Conservation (phyloP, 2,113 vertebrate genomes). For the Asarcornis scutulata region DNA sequence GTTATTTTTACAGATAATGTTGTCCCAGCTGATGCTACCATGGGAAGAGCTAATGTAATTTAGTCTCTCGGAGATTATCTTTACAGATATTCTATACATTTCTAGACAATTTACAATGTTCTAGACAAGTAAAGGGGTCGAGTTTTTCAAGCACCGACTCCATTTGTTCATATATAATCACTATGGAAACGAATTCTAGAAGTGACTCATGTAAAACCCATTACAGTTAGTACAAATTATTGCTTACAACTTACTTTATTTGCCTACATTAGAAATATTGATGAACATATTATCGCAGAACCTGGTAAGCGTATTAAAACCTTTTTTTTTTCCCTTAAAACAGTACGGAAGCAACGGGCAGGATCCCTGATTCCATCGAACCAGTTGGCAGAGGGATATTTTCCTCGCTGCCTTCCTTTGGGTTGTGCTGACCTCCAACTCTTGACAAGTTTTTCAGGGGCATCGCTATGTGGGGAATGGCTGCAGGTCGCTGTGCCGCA, state of each 20-base stretch:
- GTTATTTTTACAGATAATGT: neutral
- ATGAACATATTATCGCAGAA: neutral
- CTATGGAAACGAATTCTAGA: slow-evolving; percentile 50
- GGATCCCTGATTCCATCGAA: fast-evolving
- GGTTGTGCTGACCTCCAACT: too few species aligned
- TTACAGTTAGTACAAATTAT: neutral
- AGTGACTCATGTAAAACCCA: neutral
- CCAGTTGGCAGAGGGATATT: neutral
- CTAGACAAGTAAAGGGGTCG: neutral
- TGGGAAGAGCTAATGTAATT: neutral
- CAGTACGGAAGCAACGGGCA: fast-evolving
- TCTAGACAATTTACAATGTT: neutral
- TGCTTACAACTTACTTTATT: neutral
- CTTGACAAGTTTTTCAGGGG: neutral
- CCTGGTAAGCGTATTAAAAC: neutral
- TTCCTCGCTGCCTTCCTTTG: neutral
- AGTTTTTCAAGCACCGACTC: neutral
- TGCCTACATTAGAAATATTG: neutral
- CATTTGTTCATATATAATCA: slow-evolving; percentile 29
- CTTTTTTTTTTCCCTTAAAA: neutral
- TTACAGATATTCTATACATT: neutral
- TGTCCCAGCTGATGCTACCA: neutral
- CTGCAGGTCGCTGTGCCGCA: neutral
- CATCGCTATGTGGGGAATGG: fast-evolving
- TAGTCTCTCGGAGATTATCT: neutral